Evolutionary conservation across 1,140 invertebrate genomes (phyloP), one percentile per base, ranked within the genome.

Genomic region (Cydia strobilella): DNA sequence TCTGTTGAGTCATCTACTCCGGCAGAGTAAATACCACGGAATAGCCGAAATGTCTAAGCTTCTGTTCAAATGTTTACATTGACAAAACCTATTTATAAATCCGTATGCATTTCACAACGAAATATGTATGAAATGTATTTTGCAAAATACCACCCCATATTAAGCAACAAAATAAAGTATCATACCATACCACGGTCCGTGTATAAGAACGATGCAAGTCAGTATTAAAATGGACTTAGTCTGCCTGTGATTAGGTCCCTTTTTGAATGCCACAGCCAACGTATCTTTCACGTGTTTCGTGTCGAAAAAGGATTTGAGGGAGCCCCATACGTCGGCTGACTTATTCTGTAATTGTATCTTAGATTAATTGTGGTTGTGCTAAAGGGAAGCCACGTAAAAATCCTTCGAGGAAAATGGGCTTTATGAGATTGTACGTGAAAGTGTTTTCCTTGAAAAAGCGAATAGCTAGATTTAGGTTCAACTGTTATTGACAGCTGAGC

Each of bases 111-210:
- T 48, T 13, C 20, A 23, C 12, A 59, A 51, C 25, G 27, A 25
- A 72, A 72, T n/a, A 31, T 13, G 20, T 27, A 54, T 0, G 51
- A 18, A 54, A 54, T 18, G 15, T 9, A 39, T 39, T 9, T 18
- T 18, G 51, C 51, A 54, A 54, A n/a, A 45, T 42, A 45, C 35
- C 35, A 39, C 13, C 13, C 15, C 15, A 9, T 59, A 59, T 59
- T 59, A 23, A 23, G 20, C 54, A 59, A 59, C 18, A 23, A 59
- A 79, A 45, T 66, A 75, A 74, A 72, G 79, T 51, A 66, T 76
- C 86, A 65, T 85, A 91, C 90, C 90, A 72, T 95, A 92, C 95
- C 95, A 80, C 93, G 96, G 96, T 86, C 79, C 94, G 91, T 88
- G 91, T 82, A 93, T 82, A 86, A 91, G 90, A 54, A 77, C 80